Evolutionary conservation across 2,113 vertebrate species (phyloP).

Genomic region (Corvus cornix): DNA sequence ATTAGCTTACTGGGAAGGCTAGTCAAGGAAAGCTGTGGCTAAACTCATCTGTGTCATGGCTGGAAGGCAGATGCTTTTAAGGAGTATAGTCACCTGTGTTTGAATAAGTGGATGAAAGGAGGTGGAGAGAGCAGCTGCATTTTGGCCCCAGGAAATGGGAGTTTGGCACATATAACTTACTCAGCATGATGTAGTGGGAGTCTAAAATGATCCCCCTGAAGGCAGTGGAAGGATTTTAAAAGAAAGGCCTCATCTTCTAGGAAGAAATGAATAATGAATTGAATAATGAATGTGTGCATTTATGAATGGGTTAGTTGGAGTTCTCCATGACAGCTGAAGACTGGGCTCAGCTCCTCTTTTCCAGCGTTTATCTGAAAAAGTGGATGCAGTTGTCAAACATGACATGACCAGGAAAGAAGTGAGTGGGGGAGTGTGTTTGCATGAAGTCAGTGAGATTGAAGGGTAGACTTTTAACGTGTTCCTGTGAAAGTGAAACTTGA

Average conservation of each 20-base stretch:
- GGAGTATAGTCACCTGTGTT: background rate
- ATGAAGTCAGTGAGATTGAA: background rate
- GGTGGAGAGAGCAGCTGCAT: background rate
- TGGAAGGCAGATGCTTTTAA: background rate
- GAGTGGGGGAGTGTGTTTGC: background rate
- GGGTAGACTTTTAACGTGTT: background rate
- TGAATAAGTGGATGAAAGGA: background rate
- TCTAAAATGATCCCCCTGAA: background rate
- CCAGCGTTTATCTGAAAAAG: background rate
- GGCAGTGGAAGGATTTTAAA: background rate
- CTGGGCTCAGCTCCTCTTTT: background rate
- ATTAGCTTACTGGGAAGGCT: background rate
- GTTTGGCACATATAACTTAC: background rate
- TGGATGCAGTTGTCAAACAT: fast-evolving
- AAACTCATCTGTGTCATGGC: background rate
- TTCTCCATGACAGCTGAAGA: background rate
- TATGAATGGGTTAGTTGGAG: background rate
- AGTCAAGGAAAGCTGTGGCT: background rate
- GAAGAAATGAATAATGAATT: background rate
- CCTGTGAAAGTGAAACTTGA: background rate
- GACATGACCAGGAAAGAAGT: background rate
- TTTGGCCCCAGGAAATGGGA: background rate
- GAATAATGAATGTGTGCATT: background rate
- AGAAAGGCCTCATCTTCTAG: background rate
- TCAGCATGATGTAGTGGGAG: background rate